phyloP scores from a whole-genome alignment of 2,888 invertebrate species.

The Sphecodes monilicornis region DNA sequence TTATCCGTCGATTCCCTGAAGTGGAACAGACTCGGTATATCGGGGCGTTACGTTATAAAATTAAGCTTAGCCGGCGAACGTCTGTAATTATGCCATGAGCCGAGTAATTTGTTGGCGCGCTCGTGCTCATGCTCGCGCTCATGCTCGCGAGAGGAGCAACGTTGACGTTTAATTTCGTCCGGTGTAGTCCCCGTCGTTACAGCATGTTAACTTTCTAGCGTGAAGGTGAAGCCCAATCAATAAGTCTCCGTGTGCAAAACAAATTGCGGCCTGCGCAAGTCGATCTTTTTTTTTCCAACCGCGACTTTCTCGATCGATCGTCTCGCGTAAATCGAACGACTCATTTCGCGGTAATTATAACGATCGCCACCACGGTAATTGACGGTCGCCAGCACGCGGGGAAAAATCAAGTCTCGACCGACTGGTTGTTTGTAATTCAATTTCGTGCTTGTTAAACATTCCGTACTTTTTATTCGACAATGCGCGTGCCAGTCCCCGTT shows the following conservation, averaged over 20 bases:
- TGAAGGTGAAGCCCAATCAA: slow-evolving; percentile 54
- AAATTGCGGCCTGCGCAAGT: slow-evolving; percentile 43
- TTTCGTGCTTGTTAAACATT: slow-evolving; percentile 10
- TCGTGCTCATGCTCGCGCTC: slow-evolving; percentile 6
- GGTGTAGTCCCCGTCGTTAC: slow-evolving; percentile 46
- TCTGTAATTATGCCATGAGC: slow-evolving; percentile 58
- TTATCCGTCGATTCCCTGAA: slow-evolving; percentile 10
- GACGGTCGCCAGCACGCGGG: neutral
- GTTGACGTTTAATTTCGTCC: slow-evolving; percentile 62
- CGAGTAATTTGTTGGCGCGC: slow-evolving; percentile 54
- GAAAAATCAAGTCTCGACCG: neutral
- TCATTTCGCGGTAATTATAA: slow-evolving; percentile 15
- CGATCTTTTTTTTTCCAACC: neutral
- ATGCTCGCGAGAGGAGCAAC: slow-evolving; percentile 12
- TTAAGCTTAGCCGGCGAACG: slow-evolving; percentile 37
- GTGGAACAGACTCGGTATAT: neutral
- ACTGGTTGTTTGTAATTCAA: slow-evolving; percentile 17
- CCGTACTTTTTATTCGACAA: neutral
- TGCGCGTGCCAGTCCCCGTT: neutral
- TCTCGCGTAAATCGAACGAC: slow-evolving; percentile 8
- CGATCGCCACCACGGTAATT: slow-evolving; percentile 21
- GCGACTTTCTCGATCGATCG: neutral
- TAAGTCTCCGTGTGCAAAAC: slow-evolving; percentile 24
- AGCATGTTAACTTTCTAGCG: slow-evolving; percentile 61
- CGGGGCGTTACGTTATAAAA: slow-evolving; percentile 30